Base-by-base conservation (phyloP, 2,888 invertebrate genomes). In the Cheilosia soror region DNA sequence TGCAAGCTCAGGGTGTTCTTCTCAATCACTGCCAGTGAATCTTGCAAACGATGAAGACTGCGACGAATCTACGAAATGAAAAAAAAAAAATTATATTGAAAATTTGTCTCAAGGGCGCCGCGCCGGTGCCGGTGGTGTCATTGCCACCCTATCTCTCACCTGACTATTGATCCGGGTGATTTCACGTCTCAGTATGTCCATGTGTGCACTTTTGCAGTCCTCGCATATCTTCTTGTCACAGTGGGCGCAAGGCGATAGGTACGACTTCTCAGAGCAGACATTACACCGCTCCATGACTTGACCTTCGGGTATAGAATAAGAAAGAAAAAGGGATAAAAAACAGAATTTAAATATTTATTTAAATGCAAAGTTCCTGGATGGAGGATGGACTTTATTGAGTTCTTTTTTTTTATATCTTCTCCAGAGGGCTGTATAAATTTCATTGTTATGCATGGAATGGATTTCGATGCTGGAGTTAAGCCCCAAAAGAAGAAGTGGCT, bases 191-290 rank as follows among this genome's bases (percentile, higher is more conserved):
- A 99, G 93, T 88, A 98, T 98, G 91, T 99, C 98, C 96, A 98
- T 96, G 92, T 99, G 99, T 13, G 98, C 97, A 77, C 96, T 96
- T 92, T 98, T 98, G 93, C 99, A 99, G 90, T 98, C 98, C 88
- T 96, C 96, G 93, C 99, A 99, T 87, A 99, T 96, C 93, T 98
- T 97, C 91, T 98, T 98, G 90, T 99, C 98, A 93, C 99, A 99
- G 93, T 99, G 99, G 31, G 96, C 96, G 92, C 99, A 99, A 62
- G 95, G 93, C 76, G 95, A 95, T 89, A 97, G 96, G 91, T 97
- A 97, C 77, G 97, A 96, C 93, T 98, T 97, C 93, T 98, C 97
- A 72, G 97, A 97, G 93, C 98, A 97, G 58, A 98, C 97, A 90
- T 96, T 96, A 92, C 98, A 98, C 89, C 98, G 94, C 93, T 97